Conservation (phyloP, 2,888 invertebrate genomes). For the Hypomecis atomaria region DNA sequence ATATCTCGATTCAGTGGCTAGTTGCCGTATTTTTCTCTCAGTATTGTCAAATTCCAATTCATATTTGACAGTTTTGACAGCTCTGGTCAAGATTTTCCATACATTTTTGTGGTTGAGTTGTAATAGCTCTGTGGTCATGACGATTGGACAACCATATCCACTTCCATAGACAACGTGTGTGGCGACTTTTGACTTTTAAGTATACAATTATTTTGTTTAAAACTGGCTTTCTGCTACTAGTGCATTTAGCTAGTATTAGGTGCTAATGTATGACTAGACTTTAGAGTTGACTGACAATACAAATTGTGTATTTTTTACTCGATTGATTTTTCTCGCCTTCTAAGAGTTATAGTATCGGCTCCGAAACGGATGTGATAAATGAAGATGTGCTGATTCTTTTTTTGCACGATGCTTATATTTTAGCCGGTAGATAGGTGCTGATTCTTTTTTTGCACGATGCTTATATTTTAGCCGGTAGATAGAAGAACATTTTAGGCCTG, state of each 20-base stretch:
- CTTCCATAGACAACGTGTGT: no score
- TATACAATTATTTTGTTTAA: no score
- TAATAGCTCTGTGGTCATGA: no score
- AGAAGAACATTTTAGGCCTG: neutral
- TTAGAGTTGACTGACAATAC: neutral
- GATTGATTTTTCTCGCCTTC: constrained; percentile 4
- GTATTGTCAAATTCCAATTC: no score
- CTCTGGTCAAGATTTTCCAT: no score
- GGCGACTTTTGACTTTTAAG: no score
- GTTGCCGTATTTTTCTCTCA: no score
- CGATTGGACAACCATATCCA: no score
- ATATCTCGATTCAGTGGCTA: no score
- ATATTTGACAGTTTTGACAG: no score
- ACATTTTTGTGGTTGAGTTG: no score
- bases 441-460: constrained; percentile 32
- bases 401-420: constrained; percentile 30
- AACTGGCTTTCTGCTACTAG: no score
- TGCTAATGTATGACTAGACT: neutral
- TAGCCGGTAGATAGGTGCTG: constrained; percentile 9
- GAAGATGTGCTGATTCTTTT: constrained; percentile 29
- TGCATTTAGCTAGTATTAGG: neutral
- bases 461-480: neutral
- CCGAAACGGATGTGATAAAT: constrained; percentile 38
- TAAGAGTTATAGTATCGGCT: constrained; percentile 17
- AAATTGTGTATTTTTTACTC: neutral